Evolutionary conservation across 2,113 vertebrate genomes (phyloP).

Genomic region (Tautogolabrus adspersus): DNA sequence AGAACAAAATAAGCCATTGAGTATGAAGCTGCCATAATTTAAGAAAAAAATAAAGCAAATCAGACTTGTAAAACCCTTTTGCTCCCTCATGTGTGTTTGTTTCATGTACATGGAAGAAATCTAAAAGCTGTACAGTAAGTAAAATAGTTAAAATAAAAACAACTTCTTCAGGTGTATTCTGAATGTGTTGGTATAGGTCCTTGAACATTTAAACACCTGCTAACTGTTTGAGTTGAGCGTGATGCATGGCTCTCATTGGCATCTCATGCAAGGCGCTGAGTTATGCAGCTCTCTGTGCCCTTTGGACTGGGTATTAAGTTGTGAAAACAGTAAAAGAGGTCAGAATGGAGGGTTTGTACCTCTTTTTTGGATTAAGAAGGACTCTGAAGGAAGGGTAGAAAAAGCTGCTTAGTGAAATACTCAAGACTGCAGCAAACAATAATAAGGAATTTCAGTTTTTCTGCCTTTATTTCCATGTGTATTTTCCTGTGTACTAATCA

Average conservation of each 20-base stretch:
- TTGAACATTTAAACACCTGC: background rate
- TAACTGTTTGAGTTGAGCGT: background rate
- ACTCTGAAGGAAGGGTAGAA: conserved; percentile 42
- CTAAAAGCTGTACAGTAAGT: background rate
- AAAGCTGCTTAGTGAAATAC: conserved; percentile 70
- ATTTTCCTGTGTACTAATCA: conserved; percentile 42
- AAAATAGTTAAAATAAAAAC: too few species aligned
- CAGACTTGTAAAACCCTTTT: too few species aligned
- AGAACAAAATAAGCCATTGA: too few species aligned
- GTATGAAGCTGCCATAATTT: too few species aligned
- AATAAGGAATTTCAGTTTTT: conserved; percentile 48
- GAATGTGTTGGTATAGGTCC: background rate
- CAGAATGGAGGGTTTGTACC: conserved; percentile 40
- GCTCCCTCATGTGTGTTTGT: too few species aligned
- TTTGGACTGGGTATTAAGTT: conserved; percentile 35
- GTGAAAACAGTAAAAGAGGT: conserved; percentile 44
- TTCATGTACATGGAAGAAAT: background rate
- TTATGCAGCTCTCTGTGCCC: conserved; percentile 19
- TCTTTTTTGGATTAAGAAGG: conserved; percentile 57
- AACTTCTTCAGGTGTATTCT: background rate
- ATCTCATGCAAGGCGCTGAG: conserved; percentile 10
- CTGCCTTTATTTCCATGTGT: conserved; percentile 21
- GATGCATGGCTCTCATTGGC: background rate
- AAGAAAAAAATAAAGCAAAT: too few species aligned
- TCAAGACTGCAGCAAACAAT: conserved; percentile 21